Percentiles rank a stretch among this genome's conserved stretches.
Conservation (phyloP, 2,113 vertebrate genomes). For the Anhinga rufa region DNA sequence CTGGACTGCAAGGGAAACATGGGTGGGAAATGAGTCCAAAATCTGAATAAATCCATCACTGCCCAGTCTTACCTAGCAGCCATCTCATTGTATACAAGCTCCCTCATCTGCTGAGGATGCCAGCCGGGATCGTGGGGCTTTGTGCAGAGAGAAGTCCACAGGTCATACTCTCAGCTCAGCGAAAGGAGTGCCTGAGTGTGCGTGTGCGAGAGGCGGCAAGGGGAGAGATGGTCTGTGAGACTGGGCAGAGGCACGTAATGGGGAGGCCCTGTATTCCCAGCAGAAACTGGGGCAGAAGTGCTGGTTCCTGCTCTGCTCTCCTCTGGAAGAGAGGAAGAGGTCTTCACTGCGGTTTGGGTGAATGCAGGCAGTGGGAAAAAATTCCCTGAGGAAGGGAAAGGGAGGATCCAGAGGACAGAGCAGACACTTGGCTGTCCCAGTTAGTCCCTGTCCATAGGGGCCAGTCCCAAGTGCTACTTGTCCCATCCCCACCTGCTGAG, state of each 20-base stretch:
- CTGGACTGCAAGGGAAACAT: not conserved
- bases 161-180: not conserved
- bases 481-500: not conserved
- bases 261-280: not conserved
- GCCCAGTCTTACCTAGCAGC: not conserved
- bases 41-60: constrained; percentile 36
- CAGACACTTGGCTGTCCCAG: not conserved
- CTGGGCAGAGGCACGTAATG: not conserved
- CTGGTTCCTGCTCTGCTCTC: not conserved
- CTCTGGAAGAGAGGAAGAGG: not conserved
- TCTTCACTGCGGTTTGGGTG: not conserved
- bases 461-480: not conserved
- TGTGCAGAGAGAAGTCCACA: not conserved
- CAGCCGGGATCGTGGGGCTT: not conserved
- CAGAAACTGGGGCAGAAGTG: not conserved
- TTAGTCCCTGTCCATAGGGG: not conserved
- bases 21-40: not conserved
- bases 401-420: not conserved
- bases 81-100: not conserved
- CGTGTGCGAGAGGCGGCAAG: not conserved
- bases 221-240: not conserved
- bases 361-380: not conserved
- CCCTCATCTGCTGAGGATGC: not conserved
- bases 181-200: not conserved
- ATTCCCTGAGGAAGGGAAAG: not conserved